Evolutionary conservation across 2,113 vertebrate species (phyloP).

Genomic region (Salvelinus namaycush): DNA sequence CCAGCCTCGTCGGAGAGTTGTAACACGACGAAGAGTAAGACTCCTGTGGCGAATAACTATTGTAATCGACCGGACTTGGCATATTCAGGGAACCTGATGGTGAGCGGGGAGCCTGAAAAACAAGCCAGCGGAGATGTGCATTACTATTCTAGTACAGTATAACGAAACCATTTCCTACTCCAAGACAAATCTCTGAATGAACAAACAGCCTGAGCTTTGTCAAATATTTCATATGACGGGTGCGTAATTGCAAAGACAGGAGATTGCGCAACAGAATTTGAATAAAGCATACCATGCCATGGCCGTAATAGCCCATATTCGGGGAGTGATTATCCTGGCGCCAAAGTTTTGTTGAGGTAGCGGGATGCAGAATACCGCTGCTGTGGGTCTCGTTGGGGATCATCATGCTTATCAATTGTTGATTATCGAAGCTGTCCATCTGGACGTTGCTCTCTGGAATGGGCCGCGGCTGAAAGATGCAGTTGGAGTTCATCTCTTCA

Average conservation of each 20-base stretch:
- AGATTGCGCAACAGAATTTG: neutral
- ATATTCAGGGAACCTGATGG: slow-evolving; percentile 73
- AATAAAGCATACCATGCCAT: slow-evolving; percentile 73
- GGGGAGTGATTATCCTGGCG: slow-evolving; percentile 72
- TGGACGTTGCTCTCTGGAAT: slow-evolving; percentile 72
- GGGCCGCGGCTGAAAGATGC: slow-evolving; percentile 65
- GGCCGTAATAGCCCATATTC: slow-evolving; percentile 75
- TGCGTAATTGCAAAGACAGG: neutral
- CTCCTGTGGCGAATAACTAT: slow-evolving; percentile 78
- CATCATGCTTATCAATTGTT: slow-evolving; percentile 76
- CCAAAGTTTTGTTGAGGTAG: slow-evolving; percentile 61
- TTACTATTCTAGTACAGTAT: neutral
- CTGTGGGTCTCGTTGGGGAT: slow-evolving; percentile 62
- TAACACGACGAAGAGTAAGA: slow-evolving; percentile 77
- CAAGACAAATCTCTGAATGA: neutral
- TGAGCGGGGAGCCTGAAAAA: slow-evolving; percentile 74
- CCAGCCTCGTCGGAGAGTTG: slow-evolving; percentile 75
- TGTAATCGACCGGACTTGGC: slow-evolving; percentile 75
- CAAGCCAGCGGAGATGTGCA: neutral
- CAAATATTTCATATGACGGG: neutral
- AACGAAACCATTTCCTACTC: neutral
- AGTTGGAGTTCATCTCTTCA: slow-evolving; percentile 41
- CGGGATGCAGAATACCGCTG: slow-evolving; percentile 34
- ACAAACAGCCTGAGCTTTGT: neutral
- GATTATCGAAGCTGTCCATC: slow-evolving; percentile 67